Conservation (phyloP, 2,888 invertebrate genomes). For the Synanthedon vespiformis region DNA sequence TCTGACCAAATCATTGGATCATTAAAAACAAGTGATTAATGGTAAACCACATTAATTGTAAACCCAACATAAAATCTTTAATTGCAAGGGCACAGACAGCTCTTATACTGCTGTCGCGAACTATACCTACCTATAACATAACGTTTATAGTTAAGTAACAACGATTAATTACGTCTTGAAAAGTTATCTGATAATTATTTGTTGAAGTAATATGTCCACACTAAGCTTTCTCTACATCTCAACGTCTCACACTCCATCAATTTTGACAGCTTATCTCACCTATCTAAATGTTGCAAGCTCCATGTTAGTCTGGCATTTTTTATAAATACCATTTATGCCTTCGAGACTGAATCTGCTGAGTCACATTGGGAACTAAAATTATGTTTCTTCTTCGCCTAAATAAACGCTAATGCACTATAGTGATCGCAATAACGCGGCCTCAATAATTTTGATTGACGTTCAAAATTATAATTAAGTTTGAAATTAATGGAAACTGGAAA, state of each 20-base stretch:
- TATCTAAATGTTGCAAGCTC: background rate
- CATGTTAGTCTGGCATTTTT: background rate
- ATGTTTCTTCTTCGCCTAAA: background rate
- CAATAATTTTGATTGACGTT: background rate
- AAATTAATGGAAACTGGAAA: too few species aligned
- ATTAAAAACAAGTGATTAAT: too few species aligned
- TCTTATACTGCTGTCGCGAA: too few species aligned
- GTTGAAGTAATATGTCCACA: conserved; percentile 10
- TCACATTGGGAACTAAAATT: background rate
- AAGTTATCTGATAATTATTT: conserved; percentile 5
- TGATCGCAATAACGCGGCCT: background rate
- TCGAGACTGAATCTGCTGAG: background rate
- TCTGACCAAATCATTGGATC: too few species aligned
- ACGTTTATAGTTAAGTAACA: too few species aligned
- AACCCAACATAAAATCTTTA: too few species aligned
- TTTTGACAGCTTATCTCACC: conserved; percentile 3
- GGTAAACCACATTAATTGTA: too few species aligned
- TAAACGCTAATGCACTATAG: background rate
- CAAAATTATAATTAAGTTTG: background rate
- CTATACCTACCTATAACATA: too few species aligned
- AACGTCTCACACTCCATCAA: conserved; percentile 13
- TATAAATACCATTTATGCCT: background rate
- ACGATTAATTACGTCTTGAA: too few species aligned
- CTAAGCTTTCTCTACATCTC: conserved; percentile 12
- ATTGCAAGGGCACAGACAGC: too few species aligned